A percentile compares a stretch with the other conserved stretches of the same genome.
phyloP scores from a whole-genome alignment of 1,140 invertebrate genomes.

The Macrostomum lignano region DNA sequence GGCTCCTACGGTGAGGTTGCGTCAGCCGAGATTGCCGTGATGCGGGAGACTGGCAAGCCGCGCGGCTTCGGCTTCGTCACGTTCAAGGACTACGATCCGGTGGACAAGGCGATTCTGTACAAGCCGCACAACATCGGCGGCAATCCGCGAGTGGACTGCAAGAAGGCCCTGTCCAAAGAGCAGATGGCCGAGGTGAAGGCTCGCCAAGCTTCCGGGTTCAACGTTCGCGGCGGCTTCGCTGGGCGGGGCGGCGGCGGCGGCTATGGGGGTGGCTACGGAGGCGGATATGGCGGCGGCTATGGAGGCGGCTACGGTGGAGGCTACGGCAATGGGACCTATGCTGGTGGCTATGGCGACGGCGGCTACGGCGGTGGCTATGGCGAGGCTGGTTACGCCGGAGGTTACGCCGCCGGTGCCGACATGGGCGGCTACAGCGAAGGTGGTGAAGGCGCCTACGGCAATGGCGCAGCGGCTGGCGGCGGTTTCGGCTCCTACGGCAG shows the following conservation, averaged over 20 bases:
- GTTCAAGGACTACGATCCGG: constrained; percentile 18
- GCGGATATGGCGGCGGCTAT: not conserved
- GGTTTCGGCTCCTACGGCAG: too few species aligned
- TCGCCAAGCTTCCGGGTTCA: not conserved
- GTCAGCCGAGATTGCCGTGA: constrained; percentile 14
- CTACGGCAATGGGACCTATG: not conserved
- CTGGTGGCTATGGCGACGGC: not conserved
- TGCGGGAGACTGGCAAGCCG: constrained; percentile 17
- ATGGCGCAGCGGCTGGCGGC: too few species aligned
- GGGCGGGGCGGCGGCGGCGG: not conserved
- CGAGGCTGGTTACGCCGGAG: not conserved
- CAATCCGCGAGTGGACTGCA: not conserved
- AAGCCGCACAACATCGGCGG: constrained; percentile 3
- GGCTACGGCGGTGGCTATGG: too few species aligned
- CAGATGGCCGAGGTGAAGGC: not conserved
- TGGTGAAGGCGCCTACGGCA: too few species aligned
- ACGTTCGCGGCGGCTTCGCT: not conserved
- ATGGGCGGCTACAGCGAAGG: too few species aligned
- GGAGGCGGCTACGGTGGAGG: not conserved
- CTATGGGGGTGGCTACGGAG: not conserved
- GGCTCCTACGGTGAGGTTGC: constrained; percentile 14
- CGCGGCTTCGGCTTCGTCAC: constrained; percentile 20
- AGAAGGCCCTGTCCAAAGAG: constrained; percentile 5
- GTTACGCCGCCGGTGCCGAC: not conserved
- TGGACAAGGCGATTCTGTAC: constrained; percentile 12